phyloP scores from a whole-genome alignment of 2,888 invertebrate genomes.

The Ametastegia equiseti region DNA sequence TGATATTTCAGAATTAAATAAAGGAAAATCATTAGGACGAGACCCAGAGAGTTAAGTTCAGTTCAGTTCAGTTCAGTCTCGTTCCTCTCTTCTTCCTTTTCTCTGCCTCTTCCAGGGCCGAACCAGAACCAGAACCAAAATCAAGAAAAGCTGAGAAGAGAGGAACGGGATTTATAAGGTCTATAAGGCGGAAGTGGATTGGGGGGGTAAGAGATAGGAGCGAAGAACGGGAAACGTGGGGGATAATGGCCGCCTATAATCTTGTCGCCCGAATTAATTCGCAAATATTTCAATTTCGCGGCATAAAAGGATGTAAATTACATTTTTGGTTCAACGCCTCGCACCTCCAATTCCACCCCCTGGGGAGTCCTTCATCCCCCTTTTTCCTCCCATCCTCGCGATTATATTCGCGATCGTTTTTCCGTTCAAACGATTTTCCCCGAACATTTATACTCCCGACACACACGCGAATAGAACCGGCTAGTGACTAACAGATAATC shows the following conservation, averaged over 20 bases:
- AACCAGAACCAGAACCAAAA: too few relatives aligned
- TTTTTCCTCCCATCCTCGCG: neutral
- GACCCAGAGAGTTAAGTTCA: constrained; percentile 45
- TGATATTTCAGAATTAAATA: constrained; percentile 66
- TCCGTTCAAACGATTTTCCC: constrained; percentile 28
- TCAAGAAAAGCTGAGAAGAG: too few relatives aligned
- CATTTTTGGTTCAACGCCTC: constrained; percentile 74
- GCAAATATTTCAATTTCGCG: constrained; percentile 75
- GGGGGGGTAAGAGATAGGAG: constrained; percentile 43
- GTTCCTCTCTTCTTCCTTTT: neutral
- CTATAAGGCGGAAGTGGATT: constrained; percentile 12
- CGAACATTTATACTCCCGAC: neutral
- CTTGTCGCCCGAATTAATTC: constrained; percentile 73
- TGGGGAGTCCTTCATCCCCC: neutral
- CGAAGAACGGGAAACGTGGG: constrained; percentile 56
- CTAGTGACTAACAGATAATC: constrained; percentile 61
- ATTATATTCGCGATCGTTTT: neutral
- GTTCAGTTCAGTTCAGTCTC: neutral
- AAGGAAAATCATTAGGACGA: constrained; percentile 64
- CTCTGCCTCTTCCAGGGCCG: too few relatives aligned
- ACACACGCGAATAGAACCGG: neutral
- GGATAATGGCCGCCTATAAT: constrained; percentile 70
- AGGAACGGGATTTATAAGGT: constrained; percentile 50
- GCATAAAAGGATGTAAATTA: constrained; percentile 76
- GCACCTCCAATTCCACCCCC: constrained; percentile 49